phyloP scores from a whole-genome alignment of 2,797 vertebrate genomes.

The Poeciliopsis infans region DNA sequence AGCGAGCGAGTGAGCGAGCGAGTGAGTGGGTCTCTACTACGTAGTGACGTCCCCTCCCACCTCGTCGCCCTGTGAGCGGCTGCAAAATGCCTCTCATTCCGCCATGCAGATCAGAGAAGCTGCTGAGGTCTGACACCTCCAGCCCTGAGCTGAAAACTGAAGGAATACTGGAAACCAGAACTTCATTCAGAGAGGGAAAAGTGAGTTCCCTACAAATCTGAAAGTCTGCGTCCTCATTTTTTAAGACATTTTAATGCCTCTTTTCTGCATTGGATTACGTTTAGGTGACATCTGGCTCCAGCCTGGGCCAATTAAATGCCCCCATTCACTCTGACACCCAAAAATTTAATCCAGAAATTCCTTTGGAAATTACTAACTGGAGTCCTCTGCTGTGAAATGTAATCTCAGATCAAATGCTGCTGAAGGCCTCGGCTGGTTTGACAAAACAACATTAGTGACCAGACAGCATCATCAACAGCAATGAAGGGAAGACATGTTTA shows the following conservation, averaged over 20 bases:
- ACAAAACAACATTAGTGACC: background rate
- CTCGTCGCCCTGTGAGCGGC: constrained; percentile 43
- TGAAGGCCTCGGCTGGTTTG: background rate
- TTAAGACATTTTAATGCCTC: background rate
- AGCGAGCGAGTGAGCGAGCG: constrained; percentile 28
- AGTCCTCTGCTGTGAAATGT: background rate
- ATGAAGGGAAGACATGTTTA: background rate
- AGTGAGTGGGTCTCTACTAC: constrained; percentile 49
- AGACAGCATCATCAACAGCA: background rate
- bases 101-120: constrained; percentile 61
- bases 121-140: constrained; percentile 47
- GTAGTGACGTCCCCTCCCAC: constrained; percentile 65
- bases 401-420: background rate
- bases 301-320: background rate
- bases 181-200: background rate
- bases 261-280: background rate
- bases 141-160: background rate
- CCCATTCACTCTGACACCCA: background rate
- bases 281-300: background rate
- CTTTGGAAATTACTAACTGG: background rate
- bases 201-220: background rate
- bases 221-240: background rate
- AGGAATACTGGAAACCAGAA: background rate
- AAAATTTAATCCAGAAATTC: background rate
- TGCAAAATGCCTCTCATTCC: constrained; percentile 70